Evolutionary conservation across 2,888 invertebrate species (phyloP), one percentile per base, ranked within the genome.

Genomic region (Pasiphila rectangulata): DNA sequence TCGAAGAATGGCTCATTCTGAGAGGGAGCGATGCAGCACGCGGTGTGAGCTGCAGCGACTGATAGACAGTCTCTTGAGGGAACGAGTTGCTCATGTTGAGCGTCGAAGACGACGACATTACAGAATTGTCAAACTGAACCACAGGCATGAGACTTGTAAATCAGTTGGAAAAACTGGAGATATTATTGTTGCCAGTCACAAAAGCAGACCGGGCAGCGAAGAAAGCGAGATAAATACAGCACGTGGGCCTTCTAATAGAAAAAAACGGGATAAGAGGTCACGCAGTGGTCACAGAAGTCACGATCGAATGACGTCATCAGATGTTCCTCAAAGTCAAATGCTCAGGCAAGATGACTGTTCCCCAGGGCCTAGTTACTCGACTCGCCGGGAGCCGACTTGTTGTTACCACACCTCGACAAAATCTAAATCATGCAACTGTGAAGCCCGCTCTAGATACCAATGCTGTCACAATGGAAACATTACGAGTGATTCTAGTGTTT

Each of bases 131-230:
- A 88, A 87, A 64, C 58, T 87, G 19, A 87, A 85, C 52, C 80
- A 86, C 54, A 72, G 86, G 3, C 83, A 86, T 46, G 85, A 86
- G 63, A 84, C 67, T 51, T 80, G 79, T 49, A 69, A 81, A 49
- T 69, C 83, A 2, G 53, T 86, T 4, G 88, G 88, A 2, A 88
- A 88, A 64, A 87, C 86, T 10, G 87, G 87, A 2, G 87, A 86
- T 58, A 85, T 88, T 9, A 87, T 88, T 37, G 88, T 88, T 4
- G 88, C 88, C 5, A 87, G 83, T 58, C 81, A 87, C 47, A 86
- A 87, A 59, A 77, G 80, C 43, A 78, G 63, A 36, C 72, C 72
- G 15, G 66, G 68, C 3, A 68, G 68, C 41, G 80, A 79, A 21
- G 76, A 82, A 13, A 79, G 70, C 39, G 78, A 79, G 24, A 72